phyloP scores from a whole-genome alignment of 2,888 invertebrate genomes.

The Vesta saturnalis region DNA sequence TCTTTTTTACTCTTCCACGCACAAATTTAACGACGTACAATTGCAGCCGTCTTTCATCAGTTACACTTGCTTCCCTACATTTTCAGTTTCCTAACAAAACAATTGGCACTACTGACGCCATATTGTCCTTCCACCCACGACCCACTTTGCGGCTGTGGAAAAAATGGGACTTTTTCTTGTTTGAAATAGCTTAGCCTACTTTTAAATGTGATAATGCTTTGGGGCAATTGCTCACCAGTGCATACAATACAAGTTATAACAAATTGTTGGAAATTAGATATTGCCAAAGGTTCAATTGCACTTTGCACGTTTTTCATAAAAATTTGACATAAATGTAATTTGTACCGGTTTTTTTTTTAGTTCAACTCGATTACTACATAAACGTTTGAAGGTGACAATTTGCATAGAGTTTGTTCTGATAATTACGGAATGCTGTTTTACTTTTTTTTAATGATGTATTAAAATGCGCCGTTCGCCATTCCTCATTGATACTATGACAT shows the following conservation, averaged over 20 bases:
- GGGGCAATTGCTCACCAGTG: slow-evolving; percentile 1
- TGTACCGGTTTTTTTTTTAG: neutral
- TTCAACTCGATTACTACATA: neutral
- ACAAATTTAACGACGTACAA: neutral
- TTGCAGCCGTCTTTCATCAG: too few relatives aligned
- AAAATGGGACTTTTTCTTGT: neutral
- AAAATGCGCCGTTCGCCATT: too few relatives aligned
- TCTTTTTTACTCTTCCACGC: slow-evolving; percentile 11
- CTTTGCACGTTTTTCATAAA: slow-evolving; percentile 1
- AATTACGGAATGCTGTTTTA: neutral
- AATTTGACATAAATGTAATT: neutral
- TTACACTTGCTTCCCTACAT: slow-evolving; percentile 4
- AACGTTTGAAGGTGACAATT: neutral
- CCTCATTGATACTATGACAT: too few relatives aligned
- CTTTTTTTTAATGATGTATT: neutral
- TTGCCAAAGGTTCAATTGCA: slow-evolving; percentile 4
- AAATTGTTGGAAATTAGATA: slow-evolving; percentile 7
- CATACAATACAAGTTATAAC: neutral
- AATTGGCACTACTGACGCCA: too few relatives aligned
- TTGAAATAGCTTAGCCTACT: slow-evolving; percentile 1
- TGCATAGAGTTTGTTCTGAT: too few relatives aligned
- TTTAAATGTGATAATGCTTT: slow-evolving; percentile 7
- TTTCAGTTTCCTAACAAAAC: too few relatives aligned
- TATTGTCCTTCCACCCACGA: neutral
- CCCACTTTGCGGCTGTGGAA: neutral